These are phyloP conservation scores for Rapana venosa DNA, from an alignment of 2,888 invertebrate species.

Conservation along the genomic window DNA sequence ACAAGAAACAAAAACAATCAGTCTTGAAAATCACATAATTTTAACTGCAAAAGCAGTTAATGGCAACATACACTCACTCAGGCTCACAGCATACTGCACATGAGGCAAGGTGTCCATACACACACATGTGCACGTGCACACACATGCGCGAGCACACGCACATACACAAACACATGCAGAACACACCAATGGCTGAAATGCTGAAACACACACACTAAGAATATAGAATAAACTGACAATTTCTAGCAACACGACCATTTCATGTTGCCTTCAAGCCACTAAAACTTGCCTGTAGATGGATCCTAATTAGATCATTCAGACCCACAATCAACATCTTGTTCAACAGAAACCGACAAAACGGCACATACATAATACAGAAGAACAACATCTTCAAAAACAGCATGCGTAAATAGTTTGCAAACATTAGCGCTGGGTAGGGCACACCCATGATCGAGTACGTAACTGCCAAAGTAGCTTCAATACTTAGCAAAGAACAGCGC, in stretches of 20 bases:
- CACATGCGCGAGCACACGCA: not conserved
- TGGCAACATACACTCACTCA: no score
- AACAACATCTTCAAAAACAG: conserved; percentile 18
- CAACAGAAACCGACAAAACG: not conserved
- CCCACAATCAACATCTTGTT: not conserved
- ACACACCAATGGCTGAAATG: not conserved
- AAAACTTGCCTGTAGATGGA: not conserved
- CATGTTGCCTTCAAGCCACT: not conserved
- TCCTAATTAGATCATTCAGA: not conserved
- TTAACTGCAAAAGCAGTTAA: no score
- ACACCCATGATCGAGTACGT: conserved; percentile 47
- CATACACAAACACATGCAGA: not conserved
- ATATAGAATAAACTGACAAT: not conserved
- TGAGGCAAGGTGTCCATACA: not conserved
- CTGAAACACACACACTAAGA: not conserved
- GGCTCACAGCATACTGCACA: no score
- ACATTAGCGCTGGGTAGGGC: not conserved
- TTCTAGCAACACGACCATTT: not conserved
- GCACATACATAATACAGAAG: conserved; percentile 15
- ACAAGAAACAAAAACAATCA: no score
- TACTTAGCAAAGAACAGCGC: conserved; percentile 44
- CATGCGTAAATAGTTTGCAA: conserved; percentile 21
- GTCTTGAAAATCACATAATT: no score
- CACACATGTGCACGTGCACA: not conserved
- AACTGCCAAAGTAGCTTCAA: conserved; percentile 56